Evolutionary conservation across 1,140 invertebrate species (phyloP), one percentile per base, ranked within the genome.

Genomic region (Brachionus paranguensis): DNA sequence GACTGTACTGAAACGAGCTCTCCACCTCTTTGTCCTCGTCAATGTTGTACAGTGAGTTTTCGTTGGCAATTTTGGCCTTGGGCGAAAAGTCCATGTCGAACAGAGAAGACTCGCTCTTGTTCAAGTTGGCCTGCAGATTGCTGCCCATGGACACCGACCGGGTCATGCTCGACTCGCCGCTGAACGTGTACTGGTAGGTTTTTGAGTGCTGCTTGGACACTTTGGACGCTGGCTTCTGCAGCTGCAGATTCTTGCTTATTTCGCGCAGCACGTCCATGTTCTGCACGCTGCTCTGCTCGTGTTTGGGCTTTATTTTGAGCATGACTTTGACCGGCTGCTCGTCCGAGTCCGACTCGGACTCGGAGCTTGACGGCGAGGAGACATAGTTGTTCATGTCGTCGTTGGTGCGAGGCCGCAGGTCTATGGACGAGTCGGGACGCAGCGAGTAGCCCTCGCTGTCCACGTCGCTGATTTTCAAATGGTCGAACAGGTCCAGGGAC

Each of bases 1-100:
- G 41, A 37, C 65, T 81, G 43, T 81, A 81, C 27, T 81, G 17
- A 47, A 81, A 81, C 24, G 78, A 81, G 27, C 78, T 81, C 24
- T 81, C 78, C 12, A 81, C 78, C 29, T 81, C 78, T 41, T 68
- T 81, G 41, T 81, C 78, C 27, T 81, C 78, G 78, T 81, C 78
- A 29, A 81, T 81, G 78, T 81, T 81, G 78, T 81, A 81, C 37
- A 81, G 45, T 1, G 72, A 76, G 17, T 68, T 81, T 64, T 81
- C 78, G 33, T 81, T 81, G 20, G 50, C 53, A 50, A 33, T 53
- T 47, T 76, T 76, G 14, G 45, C 20, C 24, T 76, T 76, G 1
- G 72, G 72, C 8, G 72, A 76, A 50, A 76, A 76, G 72, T 76
- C 45, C 14, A 53, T 3, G 27, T 76, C 72, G 41, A 76, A 76